Evolutionary conservation across 2,113 vertebrate genomes (phyloP).

Genomic region (Rhynchopsitta pachyrhyncha): DNA sequence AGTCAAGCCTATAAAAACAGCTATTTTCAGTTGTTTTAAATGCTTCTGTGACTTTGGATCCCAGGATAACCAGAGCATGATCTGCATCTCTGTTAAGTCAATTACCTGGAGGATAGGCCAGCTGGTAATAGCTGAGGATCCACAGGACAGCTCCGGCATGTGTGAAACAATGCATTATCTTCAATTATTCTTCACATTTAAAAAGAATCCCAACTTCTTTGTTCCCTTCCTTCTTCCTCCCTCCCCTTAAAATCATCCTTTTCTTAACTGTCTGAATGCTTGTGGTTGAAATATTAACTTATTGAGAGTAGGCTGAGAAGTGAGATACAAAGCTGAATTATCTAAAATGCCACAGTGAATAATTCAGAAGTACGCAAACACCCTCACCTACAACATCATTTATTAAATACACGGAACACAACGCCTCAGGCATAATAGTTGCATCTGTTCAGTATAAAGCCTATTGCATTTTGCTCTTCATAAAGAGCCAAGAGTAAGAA

Average conservation of each 20-base stretch:
- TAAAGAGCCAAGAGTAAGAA: background rate
- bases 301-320: background rate
- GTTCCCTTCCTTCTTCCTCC: background rate
- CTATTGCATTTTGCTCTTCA: background rate
- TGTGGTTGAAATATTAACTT: background rate
- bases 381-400: background rate
- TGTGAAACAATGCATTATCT: background rate
- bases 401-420: conserved; percentile 5
- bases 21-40: background rate
- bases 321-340: background rate
- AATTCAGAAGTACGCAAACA: conserved; percentile 46
- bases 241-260: background rate
- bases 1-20: background rate
- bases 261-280: background rate
- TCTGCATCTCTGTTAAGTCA: background rate
- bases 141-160: background rate
- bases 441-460: background rate
- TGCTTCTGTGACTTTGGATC: background rate
- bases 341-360: conserved; percentile 6
- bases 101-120: background rate
- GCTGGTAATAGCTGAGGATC: background rate
- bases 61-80: background rate
- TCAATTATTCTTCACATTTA: background rate
- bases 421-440: background rate
- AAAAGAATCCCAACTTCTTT: background rate